These are phyloP conservation scores for Willisornis vidua DNA, from an alignment of 2,113 vertebrate genomes.

Conservation along the genomic window DNA sequence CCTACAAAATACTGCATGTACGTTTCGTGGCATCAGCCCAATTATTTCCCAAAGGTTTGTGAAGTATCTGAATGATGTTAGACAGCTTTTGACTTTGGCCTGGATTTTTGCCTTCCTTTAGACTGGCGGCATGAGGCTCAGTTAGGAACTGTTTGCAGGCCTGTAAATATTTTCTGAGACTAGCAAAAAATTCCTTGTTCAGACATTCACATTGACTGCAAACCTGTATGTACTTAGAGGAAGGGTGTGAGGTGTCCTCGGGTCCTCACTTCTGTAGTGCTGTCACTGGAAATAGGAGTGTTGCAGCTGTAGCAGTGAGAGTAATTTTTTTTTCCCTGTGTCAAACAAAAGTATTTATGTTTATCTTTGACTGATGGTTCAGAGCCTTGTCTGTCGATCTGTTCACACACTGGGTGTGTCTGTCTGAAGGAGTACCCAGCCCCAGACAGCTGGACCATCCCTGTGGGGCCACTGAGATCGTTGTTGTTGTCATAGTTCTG, in stretches of 20 bases:
- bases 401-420: neutral
- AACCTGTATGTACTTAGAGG: neutral
- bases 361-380: neutral
- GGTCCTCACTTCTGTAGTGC: neutral
- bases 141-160: neutral
- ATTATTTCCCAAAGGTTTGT: neutral
- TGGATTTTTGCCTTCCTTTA: neutral
- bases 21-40: neutral
- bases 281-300: neutral
- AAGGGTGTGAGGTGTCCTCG: neutral
- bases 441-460: neutral
- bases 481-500: neutral
- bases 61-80: neutral
- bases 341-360: neutral
- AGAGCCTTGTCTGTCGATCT: rapidly evolving
- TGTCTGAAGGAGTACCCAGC: neutral
- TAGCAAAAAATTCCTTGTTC: neutral
- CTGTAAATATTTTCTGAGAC: neutral
- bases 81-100: neutral
- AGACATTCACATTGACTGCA: neutral
- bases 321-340: neutral
- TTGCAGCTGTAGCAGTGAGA: neutral
- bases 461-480: neutral
- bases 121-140: neutral
- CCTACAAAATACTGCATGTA: neutral